These are phyloP conservation scores for Pinctada fucata DNA, from an alignment of 2,888 invertebrate species.

Conservation along the genomic window DNA sequence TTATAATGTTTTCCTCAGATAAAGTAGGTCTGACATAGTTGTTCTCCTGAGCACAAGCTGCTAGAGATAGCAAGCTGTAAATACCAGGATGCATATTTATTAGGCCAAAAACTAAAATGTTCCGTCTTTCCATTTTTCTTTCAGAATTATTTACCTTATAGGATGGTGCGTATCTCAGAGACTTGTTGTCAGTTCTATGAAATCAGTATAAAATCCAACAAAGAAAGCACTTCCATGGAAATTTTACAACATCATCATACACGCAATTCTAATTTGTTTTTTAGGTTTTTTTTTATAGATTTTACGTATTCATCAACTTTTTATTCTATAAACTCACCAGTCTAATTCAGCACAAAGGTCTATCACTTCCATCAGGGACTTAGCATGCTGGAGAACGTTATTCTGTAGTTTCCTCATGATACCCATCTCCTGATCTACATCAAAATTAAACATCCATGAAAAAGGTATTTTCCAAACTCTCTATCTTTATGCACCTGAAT, in stretches of 20 bases:
- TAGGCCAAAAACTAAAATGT: too few relatives aligned
- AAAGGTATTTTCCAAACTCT: background rate
- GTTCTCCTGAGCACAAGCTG: constrained; percentile 82
- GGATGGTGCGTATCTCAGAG: too few relatives aligned
- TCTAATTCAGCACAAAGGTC: constrained; percentile 84
- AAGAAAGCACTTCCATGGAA: too few relatives aligned
- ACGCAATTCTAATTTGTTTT: too few relatives aligned
- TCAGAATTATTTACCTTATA: too few relatives aligned
- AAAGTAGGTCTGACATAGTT: constrained; percentile 83
- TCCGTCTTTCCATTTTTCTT: too few relatives aligned
- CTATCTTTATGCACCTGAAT: background rate
- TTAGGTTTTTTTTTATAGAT: too few relatives aligned
- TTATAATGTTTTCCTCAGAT: constrained; percentile 80
- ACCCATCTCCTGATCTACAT: constrained; percentile 85
- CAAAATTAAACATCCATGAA: background rate
- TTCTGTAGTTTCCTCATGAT: constrained; percentile 85
- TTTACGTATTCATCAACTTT: too few relatives aligned
- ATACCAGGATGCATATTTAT: background rate
- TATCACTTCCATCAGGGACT: constrained; percentile 80
- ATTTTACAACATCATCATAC: too few relatives aligned
- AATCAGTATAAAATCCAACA: too few relatives aligned
- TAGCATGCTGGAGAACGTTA: constrained; percentile 81
- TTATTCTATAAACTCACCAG: constrained; percentile 79
- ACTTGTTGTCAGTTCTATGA: too few relatives aligned
- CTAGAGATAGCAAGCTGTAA: constrained; percentile 83